These are phyloP conservation scores for Drosophila hydei DNA, from an alignment of 1,140 invertebrate species.

Conservation along the genomic window DNA sequence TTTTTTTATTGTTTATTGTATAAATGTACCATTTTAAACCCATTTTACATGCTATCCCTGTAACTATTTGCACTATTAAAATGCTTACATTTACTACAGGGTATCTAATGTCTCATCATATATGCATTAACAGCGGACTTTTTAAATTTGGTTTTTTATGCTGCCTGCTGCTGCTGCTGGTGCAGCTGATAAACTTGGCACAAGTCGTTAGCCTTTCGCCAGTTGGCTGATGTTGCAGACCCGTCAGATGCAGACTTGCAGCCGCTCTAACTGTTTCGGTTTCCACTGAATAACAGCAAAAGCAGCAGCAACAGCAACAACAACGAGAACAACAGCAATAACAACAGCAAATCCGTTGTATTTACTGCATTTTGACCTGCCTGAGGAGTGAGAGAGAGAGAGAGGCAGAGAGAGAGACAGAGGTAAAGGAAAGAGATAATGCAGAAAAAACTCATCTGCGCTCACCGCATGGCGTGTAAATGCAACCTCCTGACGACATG, in stretches of 20 bases:
- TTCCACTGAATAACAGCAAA: constrained; percentile 37
- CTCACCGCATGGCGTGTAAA: constrained; percentile 28
- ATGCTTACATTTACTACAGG: not conserved
- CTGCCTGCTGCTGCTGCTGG: constrained; percentile 47
- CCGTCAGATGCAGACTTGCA: constrained; percentile 49
- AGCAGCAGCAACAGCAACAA: too few species aligned
- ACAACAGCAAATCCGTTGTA: constrained; percentile 51
- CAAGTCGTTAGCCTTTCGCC: constrained; percentile 46
- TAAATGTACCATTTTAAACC: too few species aligned
- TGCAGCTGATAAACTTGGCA: constrained; percentile 51
- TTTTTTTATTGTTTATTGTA: too few species aligned
- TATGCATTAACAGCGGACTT: constrained; percentile 3
- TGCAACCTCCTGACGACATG: constrained; percentile 41
- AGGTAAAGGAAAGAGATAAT: constrained; percentile 4
- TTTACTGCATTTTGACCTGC: constrained; percentile 75
- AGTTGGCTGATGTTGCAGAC: constrained; percentile 49
- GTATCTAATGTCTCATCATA: not conserved
- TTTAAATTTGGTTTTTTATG: constrained; percentile 26
- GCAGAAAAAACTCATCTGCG: constrained; percentile 31
- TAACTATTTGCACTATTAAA: too few species aligned
- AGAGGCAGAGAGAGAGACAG: not conserved
- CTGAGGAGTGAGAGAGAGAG: not conserved
- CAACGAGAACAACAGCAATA: constrained; percentile 3
- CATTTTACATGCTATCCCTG: too few species aligned
- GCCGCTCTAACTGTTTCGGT: constrained; percentile 72